phyloP scores from a whole-genome alignment of 1,140 invertebrate species.

The Lordiphosa stackelbergi region DNA sequence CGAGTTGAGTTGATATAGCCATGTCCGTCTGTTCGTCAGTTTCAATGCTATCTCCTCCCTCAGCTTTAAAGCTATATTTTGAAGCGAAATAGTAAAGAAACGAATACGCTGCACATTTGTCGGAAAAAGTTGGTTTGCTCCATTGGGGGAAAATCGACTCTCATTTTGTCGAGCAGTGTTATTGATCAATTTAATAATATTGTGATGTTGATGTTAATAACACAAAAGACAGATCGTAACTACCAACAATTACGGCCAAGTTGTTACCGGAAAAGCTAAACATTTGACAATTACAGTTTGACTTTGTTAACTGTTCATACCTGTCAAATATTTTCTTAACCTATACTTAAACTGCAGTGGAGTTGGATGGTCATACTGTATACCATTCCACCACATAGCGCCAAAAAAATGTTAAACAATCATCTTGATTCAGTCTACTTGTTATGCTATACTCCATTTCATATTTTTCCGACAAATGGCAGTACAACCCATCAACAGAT shows the following conservation, averaged over 20 bases:
- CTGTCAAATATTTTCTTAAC: constrained; percentile 22
- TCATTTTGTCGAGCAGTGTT: too few relatives aligned
- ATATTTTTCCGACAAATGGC: constrained; percentile 15
- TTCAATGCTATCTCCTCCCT: too few relatives aligned
- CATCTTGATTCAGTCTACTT: constrained; percentile 22
- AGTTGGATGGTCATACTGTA: constrained; percentile 13
- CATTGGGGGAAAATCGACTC: too few relatives aligned
- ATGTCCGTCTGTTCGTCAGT: too few relatives aligned
- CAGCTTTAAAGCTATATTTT: too few relatives aligned
- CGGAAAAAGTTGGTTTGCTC: too few relatives aligned
- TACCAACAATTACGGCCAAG: constrained; percentile 2
- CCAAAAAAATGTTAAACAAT: constrained; percentile 30
- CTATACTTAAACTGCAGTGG: constrained; percentile 17
- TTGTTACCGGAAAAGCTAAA: constrained; percentile 4
- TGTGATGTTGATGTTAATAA: too few relatives aligned
- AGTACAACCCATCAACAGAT: constrained; percentile 16
- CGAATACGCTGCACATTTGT: too few relatives aligned
- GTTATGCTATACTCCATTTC: constrained; percentile 17
- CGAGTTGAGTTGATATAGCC: too few relatives aligned
- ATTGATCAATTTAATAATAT: neutral
- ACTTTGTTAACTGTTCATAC: constrained; percentile 5
- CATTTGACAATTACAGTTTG: neutral
- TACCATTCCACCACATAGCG: constrained; percentile 11
- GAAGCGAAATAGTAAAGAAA: too few relatives aligned
- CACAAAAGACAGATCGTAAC: constrained; percentile 1